phyloP scores from a whole-genome alignment of 2,888 invertebrate species.

The Asteroscopus sphinx region DNA sequence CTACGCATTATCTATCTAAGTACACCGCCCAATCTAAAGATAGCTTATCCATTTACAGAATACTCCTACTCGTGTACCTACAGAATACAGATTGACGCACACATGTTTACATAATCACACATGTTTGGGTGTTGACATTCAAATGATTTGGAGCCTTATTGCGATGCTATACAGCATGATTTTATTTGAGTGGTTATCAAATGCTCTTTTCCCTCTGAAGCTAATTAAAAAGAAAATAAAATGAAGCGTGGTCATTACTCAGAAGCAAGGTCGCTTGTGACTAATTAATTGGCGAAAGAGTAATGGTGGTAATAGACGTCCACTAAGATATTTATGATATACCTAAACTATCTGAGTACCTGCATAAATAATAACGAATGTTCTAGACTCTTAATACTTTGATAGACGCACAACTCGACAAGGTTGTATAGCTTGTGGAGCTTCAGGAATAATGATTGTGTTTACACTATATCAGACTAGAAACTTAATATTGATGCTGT shows the following conservation, averaged over 20 bases:
- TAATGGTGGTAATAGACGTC: slow-evolving; percentile 64
- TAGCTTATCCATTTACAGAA: slow-evolving; percentile 66
- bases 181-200: slow-evolving; percentile 36
- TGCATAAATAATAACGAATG: slow-evolving; percentile 14
- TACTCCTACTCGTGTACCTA: slow-evolving; percentile 59
- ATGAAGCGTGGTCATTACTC: slow-evolving; percentile 72
- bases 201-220: slow-evolving; percentile 60
- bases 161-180: slow-evolving; percentile 31
- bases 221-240: slow-evolving; percentile 79
- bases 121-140: slow-evolving; percentile 33
- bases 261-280: slow-evolving; percentile 71
- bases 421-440: neutral
- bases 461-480: neutral
- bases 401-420: neutral
- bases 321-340: slow-evolving; percentile 60
- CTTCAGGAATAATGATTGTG: neutral
- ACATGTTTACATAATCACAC: slow-evolving; percentile 51
- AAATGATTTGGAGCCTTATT: slow-evolving; percentile 54
- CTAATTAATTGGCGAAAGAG: slow-evolving; percentile 77
- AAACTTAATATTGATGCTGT: neutral
- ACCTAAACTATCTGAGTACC: slow-evolving; percentile 36
- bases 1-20: slow-evolving; percentile 58
- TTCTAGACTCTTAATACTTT: neutral
- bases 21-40: slow-evolving; percentile 62
- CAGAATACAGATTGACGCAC: slow-evolving; percentile 52